These are phyloP conservation scores for Monarcha castaneiventris DNA, from an alignment of 2,113 vertebrate species.

Conservation along the genomic window DNA sequence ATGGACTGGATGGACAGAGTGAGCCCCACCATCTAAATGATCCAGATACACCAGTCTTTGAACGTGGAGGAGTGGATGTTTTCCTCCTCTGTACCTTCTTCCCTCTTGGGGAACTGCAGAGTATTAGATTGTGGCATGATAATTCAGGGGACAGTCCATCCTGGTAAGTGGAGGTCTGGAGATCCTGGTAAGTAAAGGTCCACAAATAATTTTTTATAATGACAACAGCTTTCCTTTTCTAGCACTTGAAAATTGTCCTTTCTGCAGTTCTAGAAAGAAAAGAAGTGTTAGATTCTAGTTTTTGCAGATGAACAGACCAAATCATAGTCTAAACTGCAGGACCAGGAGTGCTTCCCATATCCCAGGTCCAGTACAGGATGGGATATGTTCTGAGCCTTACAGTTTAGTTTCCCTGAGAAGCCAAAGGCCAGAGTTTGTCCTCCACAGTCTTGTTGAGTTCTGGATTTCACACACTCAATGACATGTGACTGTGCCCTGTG, in stretches of 20 bases:
- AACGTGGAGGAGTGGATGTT: conserved; percentile 86
- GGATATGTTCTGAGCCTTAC: neutral
- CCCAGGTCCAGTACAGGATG: neutral
- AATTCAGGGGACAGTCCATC: conserved; percentile 87
- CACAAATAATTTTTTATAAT: neutral
- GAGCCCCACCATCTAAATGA: conserved; percentile 90
- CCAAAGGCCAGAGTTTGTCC: neutral
- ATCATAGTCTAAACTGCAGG: neutral
- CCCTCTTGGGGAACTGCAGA: conserved; percentile 86
- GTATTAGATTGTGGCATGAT: conserved; percentile 91
- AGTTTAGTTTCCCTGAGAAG: neutral
- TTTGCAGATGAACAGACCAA: neutral
- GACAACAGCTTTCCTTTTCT: neutral
- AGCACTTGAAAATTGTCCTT: neutral
- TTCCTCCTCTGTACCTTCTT: conserved; percentile 90
- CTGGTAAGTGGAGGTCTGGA: conserved; percentile 72
- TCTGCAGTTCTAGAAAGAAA: neutral
- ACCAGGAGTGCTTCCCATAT: neutral
- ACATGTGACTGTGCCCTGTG: neutral
- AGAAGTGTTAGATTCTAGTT: neutral
- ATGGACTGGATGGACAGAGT: conserved; percentile 87
- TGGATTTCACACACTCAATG: neutral
- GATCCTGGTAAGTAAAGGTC: neutral
- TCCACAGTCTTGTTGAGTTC: neutral
- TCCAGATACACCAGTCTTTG: conserved; percentile 80